Conservation (phyloP, 2,888 invertebrate species). For the Nymphalis c-album region DNA sequence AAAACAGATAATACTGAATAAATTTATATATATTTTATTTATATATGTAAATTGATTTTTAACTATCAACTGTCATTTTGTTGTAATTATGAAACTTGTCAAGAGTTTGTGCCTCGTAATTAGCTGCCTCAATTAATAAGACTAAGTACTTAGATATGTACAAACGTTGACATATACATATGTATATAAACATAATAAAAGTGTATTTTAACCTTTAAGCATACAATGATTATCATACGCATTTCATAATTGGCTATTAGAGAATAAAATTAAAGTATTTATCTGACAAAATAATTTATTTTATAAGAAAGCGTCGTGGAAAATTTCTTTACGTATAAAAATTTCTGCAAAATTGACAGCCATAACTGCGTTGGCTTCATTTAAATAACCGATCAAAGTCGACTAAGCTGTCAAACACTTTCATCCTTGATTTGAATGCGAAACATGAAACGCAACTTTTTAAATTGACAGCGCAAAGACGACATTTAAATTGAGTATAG, state of each 20-base stretch:
- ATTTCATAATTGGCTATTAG: neutral
- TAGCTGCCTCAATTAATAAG: too few species aligned
- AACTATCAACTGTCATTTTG: slow-evolving; percentile 20
- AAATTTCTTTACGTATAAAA: slow-evolving; percentile 35
- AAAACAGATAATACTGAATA: slow-evolving; percentile 31
- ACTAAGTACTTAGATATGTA: too few species aligned
- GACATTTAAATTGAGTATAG: slow-evolving; percentile 38
- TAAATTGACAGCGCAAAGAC: slow-evolving; percentile 44
- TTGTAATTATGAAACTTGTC: slow-evolving; percentile 15
- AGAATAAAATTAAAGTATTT: neutral
- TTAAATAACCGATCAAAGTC: slow-evolving; percentile 74
- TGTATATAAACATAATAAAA: too few species aligned
- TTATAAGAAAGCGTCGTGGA: slow-evolving; percentile 16
- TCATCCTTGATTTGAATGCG: slow-evolving; percentile 59
- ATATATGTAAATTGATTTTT: too few species aligned
- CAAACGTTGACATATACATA: too few species aligned
- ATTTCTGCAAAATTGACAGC: slow-evolving; percentile 65
- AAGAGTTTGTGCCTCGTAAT: neutral
- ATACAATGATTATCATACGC: too few species aligned
- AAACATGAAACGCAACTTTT: slow-evolving; percentile 52
- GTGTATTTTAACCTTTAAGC: too few species aligned
- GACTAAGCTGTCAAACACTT: slow-evolving; percentile 59
- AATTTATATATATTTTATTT: too few species aligned
- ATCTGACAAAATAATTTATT: slow-evolving; percentile 4
- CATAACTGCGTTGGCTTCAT: slow-evolving; percentile 66